Conservation (phyloP, 2,113 vertebrate genomes). For the Barnardius zonarius region DNA sequence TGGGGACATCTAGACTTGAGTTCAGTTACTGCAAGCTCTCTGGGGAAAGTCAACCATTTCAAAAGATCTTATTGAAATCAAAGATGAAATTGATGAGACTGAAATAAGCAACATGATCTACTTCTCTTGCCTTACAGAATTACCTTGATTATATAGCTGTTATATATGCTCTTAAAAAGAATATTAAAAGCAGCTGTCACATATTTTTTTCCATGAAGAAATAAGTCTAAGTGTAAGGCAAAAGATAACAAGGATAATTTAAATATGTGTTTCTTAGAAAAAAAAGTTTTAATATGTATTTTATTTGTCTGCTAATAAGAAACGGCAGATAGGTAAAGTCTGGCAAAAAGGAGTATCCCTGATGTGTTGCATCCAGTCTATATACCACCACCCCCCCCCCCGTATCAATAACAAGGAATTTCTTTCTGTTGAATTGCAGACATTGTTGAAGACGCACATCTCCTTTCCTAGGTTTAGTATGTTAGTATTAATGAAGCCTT, state of each 20-base stretch:
- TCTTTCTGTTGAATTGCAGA: background rate
- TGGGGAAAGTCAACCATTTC: background rate
- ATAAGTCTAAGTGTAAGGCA: background rate
- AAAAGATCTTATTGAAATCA: conserved; percentile 15
- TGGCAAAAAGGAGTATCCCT: background rate
- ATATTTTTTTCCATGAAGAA: conserved; percentile 5
- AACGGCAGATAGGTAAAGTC: background rate
- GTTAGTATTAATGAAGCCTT: background rate
- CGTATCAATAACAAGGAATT: background rate
- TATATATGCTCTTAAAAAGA: conserved; percentile 18
- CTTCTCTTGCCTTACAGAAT: background rate
- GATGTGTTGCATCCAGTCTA: background rate
- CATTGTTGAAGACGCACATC: background rate
- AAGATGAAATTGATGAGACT: background rate
- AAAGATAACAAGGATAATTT: background rate
- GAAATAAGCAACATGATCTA: background rate
- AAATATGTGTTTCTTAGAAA: background rate
- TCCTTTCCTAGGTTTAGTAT: background rate
- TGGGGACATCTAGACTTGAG: background rate
- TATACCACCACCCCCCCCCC: too few relatives aligned
- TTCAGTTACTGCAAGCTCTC: background rate
- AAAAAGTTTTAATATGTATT: background rate
- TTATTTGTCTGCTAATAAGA: background rate
- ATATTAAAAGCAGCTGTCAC: conserved; percentile 3
- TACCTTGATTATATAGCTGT: background rate